Evolutionary conservation across 2,888 invertebrate species (phyloP).

Genomic region (Drosophila seclusa): DNA sequence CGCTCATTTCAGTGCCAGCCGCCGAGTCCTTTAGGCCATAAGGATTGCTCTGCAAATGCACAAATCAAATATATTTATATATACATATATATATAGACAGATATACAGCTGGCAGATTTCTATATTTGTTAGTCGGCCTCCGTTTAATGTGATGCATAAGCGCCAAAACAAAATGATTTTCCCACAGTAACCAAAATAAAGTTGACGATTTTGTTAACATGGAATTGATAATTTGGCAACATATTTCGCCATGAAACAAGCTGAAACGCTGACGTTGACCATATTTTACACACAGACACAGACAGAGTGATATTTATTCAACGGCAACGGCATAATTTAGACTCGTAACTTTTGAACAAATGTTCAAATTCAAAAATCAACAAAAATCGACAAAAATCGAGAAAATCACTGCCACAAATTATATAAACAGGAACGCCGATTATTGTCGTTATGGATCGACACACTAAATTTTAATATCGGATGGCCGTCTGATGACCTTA

Average conservation of each 20-base stretch:
- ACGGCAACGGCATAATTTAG: slow-evolving; percentile 62
- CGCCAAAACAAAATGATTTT: slow-evolving; percentile 66
- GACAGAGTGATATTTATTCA: slow-evolving; percentile 50
- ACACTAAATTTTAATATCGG: slow-evolving; percentile 66
- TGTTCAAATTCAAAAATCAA: slow-evolving; percentile 12
- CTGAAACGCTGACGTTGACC: slow-evolving; percentile 55
- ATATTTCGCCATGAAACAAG: slow-evolving; percentile 76
- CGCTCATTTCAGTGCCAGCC: slow-evolving; percentile 94
- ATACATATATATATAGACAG: background rate
- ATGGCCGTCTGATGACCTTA: slow-evolving; percentile 48
- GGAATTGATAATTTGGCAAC: slow-evolving; percentile 80
- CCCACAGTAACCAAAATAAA: slow-evolving; percentile 65
- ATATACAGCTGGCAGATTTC: slow-evolving; percentile 2
- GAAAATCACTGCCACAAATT: slow-evolving; percentile 17
- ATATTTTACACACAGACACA: slow-evolving; percentile 58
- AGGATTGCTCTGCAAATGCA: slow-evolving; percentile 91
- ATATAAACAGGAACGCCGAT: slow-evolving; percentile 57
- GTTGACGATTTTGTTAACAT: slow-evolving; percentile 80
- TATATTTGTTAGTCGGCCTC: slow-evolving; percentile 19
- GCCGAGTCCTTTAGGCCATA: slow-evolving; percentile 94
- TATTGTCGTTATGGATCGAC: slow-evolving; percentile 62
- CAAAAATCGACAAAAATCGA: slow-evolving; percentile 9
- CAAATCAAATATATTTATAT: background rate
- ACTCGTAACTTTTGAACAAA: slow-evolving; percentile 42
- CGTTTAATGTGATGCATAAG: slow-evolving; percentile 10